Percentiles rank a stretch among this genome's conserved stretches.
Evolutionary conservation across 2,797 vertebrate species (phyloP).

Genomic region (Enteromius viviparus): DNA sequence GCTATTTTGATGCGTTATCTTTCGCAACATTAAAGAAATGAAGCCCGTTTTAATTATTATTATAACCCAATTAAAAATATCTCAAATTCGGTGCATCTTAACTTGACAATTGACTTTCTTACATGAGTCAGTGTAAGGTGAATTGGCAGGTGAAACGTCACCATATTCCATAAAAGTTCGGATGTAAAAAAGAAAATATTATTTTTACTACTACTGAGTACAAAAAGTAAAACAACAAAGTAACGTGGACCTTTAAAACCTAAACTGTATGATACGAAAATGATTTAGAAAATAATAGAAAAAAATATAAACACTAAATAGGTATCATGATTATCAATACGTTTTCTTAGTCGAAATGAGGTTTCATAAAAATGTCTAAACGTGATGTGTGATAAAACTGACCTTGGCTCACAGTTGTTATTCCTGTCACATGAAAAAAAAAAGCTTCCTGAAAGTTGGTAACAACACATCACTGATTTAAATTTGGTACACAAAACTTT

Average conservation of each 20-base stretch:
- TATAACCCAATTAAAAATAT: not conserved
- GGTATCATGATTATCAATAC: no score
- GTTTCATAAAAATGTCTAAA: not conserved
- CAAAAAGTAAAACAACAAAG: not conserved
- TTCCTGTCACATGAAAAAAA: slow-evolving; percentile 13
- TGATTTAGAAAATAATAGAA: not conserved
- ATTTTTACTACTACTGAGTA: not conserved
- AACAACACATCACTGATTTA: not conserved
- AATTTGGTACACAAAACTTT: not conserved
- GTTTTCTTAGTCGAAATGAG: not conserved
- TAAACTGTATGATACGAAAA: not conserved
- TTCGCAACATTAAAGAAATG: not conserved
- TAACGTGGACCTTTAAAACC: not conserved
- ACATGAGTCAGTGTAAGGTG: not conserved
- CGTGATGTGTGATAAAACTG: not conserved
- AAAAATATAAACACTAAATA: not conserved
- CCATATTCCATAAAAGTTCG: not conserved
- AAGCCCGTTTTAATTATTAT: not conserved
- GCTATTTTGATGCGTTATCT: not conserved
- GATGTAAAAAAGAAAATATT: not conserved
- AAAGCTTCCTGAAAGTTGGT: not conserved
- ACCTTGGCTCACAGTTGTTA: not conserved
- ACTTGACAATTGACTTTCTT: not conserved
- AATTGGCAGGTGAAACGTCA: not conserved
- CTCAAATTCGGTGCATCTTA: not conserved